Evolutionary conservation across 1,140 invertebrate genomes (phyloP), one percentile per base, ranked within the genome.

Genomic region (Brachionus paranguensis): DNA sequence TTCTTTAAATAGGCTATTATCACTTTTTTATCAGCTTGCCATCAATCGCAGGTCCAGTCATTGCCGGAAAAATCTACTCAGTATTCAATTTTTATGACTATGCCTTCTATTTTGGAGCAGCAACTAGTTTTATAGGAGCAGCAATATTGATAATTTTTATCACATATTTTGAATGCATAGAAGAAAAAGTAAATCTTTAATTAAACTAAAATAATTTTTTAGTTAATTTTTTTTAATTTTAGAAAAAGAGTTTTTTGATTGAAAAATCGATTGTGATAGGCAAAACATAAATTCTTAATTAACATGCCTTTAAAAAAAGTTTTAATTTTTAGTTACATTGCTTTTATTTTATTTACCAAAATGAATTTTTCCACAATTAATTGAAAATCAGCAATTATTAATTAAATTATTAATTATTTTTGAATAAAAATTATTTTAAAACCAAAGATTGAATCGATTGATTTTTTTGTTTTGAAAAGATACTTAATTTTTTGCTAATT

Each of bases 11-110:
- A 64, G 78, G 78, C 20, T 81, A 81, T 45, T 81, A 81, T 47
- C 78, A 81, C 45, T 24, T 81, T 43, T 20, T 24, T 60, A 81
- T 81, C 41, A 81, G 78, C 24, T 65, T 81, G n/a, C 53, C 78
- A 20, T 45, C 50, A 6, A 68, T 81, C 4, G 64, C 64, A 29
- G 78, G 78, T 7, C 78, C 78, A 10, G 78, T 53, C 2, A 37
- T 81, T 37, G 78, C 78, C 11, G 78, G 78, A 43, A 37, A 20
- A 20, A 81, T 81, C 6, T 81, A 64, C 53, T 53, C 55, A 64
- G 14, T 12, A 27, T 20, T 64, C 17, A 20, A 81, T 45, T 29
- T 14, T 33, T 81, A 81, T 29, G 33, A 81, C 24, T 41, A 45
- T 43, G 78, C 78, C 11, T 81, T 81, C 20, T 81, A 81, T 60